Conservation (phyloP, 2,797 vertebrate species). For the Catharus ustulatus region DNA sequence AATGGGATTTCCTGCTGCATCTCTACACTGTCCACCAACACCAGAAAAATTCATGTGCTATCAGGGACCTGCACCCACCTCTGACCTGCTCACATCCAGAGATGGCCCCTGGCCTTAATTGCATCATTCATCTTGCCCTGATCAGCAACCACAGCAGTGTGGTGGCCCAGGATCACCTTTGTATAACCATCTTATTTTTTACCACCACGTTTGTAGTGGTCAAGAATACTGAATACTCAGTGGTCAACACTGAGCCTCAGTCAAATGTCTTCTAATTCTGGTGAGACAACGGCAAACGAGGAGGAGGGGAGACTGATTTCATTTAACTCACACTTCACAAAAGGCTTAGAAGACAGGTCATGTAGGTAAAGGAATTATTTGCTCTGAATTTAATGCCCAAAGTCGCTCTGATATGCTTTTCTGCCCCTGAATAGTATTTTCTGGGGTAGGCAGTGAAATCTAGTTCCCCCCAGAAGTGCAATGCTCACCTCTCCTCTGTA, state of each 20-base stretch:
- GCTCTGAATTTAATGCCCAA: neutral
- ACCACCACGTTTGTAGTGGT: neutral
- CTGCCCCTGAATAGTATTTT: neutral
- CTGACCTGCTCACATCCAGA: neutral
- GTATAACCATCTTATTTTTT: neutral
- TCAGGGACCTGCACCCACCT: neutral
- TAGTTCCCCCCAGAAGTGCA: neutral
- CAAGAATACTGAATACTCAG: neutral
- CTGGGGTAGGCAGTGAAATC: neutral
- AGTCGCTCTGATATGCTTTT: neutral
- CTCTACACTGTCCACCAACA: neutral
- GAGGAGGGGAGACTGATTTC: neutral
- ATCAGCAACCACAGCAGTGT: neutral
- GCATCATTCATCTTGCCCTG: neutral
- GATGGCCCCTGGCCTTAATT: neutral
- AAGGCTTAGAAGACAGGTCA: neutral
- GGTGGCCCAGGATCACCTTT: neutral
- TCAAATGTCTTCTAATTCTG: neutral
- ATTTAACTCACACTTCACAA: neutral
- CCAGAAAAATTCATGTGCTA: neutral
- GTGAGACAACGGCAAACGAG: neutral
- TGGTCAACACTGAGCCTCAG: neutral
- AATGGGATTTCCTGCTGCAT: neutral
- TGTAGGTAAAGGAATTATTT: neutral
- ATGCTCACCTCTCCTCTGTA: neutral